phyloP scores from a whole-genome alignment of 2,113 vertebrate species.

The Mormoops blainvillei region DNA sequence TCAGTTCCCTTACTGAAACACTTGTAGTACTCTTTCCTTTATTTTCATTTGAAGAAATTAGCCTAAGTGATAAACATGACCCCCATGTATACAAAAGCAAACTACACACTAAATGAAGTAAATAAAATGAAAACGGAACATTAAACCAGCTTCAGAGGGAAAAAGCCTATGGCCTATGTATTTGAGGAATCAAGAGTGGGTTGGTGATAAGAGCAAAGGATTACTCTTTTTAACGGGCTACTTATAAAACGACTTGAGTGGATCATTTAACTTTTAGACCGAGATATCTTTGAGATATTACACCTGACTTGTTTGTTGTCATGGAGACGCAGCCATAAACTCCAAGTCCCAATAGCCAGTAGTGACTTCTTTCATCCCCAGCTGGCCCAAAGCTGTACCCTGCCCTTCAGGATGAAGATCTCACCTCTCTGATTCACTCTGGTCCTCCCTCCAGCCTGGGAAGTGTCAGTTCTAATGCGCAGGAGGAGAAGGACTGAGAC shows the following conservation, averaged over 20 bases:
- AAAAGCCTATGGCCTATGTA: neutral
- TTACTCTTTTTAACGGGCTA: neutral
- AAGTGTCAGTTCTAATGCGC: conserved; percentile 65
- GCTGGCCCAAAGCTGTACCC: neutral
- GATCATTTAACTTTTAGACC: neutral
- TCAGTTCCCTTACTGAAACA: neutral
- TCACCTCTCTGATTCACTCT: neutral
- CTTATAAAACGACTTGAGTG: neutral
- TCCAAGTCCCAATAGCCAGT: no score
- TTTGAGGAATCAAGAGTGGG: neutral
- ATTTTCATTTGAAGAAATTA: neutral
- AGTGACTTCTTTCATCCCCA: neutral
- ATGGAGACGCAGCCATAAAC: neutral
- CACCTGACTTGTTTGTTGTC: neutral
- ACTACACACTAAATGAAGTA: neutral
- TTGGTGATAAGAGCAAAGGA: neutral
- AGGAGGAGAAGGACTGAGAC: conserved; percentile 24
- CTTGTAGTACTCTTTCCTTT: neutral
- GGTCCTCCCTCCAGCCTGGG: conserved; percentile 41
- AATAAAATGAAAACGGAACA: neutral
- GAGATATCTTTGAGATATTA: neutral
- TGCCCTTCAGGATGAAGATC: conserved; percentile 30
- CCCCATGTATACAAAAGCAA: neutral
- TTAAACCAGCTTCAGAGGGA: neutral
- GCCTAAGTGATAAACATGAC: neutral